Evolutionary conservation across 2,888 invertebrate species (phyloP).

Genomic region (Diplolepis rosae): DNA sequence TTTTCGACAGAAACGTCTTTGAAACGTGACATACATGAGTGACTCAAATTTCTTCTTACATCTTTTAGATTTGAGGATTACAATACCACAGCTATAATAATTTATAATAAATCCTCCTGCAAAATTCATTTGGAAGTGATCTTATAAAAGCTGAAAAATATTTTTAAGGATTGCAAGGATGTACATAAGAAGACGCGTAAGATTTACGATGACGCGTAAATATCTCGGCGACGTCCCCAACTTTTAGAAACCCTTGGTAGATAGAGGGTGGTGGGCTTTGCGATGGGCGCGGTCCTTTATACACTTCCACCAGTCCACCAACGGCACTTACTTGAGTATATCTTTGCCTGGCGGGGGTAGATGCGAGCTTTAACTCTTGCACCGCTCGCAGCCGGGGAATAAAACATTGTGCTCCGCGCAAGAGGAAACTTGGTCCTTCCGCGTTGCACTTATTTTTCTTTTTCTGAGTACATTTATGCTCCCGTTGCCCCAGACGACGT

Average conservation of each 20-base stretch:
- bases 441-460: conserved; percentile 40
- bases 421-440: conserved; percentile 57
- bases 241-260: conserved; percentile 66
- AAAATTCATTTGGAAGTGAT: neutral
- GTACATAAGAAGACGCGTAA: conserved; percentile 59
- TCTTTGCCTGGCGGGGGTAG: conserved; percentile 47
- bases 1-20: no score
- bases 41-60: no score
- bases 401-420: conserved; percentile 57
- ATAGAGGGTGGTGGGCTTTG: conserved; percentile 49
- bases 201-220: conserved; percentile 70
- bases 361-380: conserved; percentile 60
- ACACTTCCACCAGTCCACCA: conserved; percentile 55
- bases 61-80: neutral
- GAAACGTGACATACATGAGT: no score
- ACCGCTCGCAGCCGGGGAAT: conserved; percentile 59
- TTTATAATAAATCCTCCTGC: neutral
- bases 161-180: conserved; percentile 56
- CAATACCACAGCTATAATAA: neutral
- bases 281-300: conserved; percentile 60
- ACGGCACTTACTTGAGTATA: conserved; percentile 47
- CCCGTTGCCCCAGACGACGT: conserved; percentile 41
- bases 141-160: neutral
- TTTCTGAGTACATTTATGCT: conserved; percentile 49
- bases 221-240: conserved; percentile 66